These are phyloP conservation scores for Carcinoscorpius rotundicauda DNA, from an alignment of 1,140 invertebrate species.

Conservation along the genomic window DNA sequence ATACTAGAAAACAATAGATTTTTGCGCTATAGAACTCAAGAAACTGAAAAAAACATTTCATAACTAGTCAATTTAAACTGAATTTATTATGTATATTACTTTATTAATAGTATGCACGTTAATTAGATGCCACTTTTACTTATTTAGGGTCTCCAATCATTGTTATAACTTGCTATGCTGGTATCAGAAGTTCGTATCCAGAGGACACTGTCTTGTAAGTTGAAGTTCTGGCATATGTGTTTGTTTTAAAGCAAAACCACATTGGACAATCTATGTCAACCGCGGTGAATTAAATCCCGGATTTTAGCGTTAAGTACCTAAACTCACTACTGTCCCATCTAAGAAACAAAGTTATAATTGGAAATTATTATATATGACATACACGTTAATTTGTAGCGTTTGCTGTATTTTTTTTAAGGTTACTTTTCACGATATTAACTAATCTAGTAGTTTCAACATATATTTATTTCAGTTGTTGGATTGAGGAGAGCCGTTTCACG, in stretches of 20 bases:
- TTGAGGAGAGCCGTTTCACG: constrained; percentile 54
- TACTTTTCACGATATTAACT: too few relatives aligned
- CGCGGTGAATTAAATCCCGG: neutral
- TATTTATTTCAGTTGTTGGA: constrained; percentile 59
- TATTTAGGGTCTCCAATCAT: constrained; percentile 44
- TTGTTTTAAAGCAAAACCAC: neutral
- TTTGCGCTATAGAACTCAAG: too few relatives aligned
- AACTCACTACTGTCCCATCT: neutral
- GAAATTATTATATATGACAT: too few relatives aligned
- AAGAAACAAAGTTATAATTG: neutral
- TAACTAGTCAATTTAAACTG: too few relatives aligned
- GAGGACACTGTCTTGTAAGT: constrained; percentile 50
- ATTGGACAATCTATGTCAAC: neutral
- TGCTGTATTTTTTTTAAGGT: too few relatives aligned
- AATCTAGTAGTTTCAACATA: too few relatives aligned
- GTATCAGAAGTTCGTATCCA: constrained; percentile 40
- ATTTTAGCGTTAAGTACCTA: neutral
- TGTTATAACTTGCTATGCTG: constrained; percentile 52
- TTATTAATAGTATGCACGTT: too few relatives aligned
- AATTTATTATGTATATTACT: too few relatives aligned
- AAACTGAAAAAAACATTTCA: too few relatives aligned
- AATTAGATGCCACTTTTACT: too few relatives aligned
- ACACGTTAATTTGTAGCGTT: too few relatives aligned
- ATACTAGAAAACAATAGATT: too few relatives aligned
- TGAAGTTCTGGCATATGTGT: neutral